Conservation (phyloP, 2,113 vertebrate species). For the Trematocara variabile region DNA sequence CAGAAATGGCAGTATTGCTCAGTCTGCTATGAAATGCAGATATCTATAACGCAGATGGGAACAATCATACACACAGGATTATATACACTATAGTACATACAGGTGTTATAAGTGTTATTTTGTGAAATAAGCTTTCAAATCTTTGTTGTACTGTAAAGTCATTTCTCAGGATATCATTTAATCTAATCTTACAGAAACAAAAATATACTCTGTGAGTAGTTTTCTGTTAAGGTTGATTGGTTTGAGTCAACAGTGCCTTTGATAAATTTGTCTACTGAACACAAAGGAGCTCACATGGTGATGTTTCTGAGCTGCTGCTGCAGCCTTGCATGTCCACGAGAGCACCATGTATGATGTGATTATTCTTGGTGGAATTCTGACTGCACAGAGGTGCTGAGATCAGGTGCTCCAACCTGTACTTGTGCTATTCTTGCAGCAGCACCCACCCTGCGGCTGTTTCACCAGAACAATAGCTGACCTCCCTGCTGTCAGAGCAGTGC, state of each 20-base stretch:
- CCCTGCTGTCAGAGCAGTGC: neutral
- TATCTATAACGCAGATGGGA: neutral
- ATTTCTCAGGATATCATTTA: neutral
- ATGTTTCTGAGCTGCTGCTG: neutral
- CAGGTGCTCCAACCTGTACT: neutral
- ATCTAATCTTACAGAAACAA: neutral
- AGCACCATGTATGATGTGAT: neutral
- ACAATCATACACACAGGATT: neutral
- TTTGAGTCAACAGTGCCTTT: neutral
- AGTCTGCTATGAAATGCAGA: neutral
- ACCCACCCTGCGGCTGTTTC: neutral
- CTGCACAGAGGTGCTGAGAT: neutral
- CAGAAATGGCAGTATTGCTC: neutral
- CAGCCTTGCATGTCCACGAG: neutral
- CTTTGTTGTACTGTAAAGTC: neutral
- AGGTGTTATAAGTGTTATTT: neutral
- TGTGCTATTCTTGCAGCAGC: neutral
- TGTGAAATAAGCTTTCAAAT: neutral
- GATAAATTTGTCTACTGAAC: neutral
- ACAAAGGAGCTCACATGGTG: neutral
- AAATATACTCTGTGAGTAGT: neutral
- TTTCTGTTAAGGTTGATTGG: neutral
- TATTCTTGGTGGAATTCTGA: neutral
- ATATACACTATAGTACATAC: neutral
- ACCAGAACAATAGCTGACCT: neutral